A percentile compares a stretch with the other conserved stretches of the same genome.
Conservation (phyloP, 1,140 invertebrate species). For the Homalodisca vitripennis region DNA sequence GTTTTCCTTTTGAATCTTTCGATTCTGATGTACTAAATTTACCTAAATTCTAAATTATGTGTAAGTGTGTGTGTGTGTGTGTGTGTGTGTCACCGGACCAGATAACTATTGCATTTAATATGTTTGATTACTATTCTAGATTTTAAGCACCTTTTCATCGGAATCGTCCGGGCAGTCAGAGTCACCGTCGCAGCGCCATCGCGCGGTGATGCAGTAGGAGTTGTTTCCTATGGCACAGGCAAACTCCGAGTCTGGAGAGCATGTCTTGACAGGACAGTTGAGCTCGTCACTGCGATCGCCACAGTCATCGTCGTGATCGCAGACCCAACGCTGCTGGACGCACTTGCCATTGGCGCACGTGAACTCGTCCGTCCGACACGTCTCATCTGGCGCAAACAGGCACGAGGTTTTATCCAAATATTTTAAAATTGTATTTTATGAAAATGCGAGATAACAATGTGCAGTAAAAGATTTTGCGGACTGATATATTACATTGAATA, state of each 20-base stretch:
- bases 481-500: no score
- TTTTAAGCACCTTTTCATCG: constrained; percentile 65
- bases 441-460: background rate
- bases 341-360: constrained; percentile 87
- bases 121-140: background rate
- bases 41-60: no score
- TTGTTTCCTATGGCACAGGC: constrained; percentile 63
- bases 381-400: constrained; percentile 63
- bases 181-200: constrained; percentile 85
- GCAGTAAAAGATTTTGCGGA: no score
- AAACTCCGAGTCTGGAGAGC: constrained; percentile 65
- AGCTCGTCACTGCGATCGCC: constrained; percentile 78
- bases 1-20: no score
- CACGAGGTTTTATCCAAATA: constrained; percentile 17
- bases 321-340: constrained; percentile 83
- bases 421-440: background rate
- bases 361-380: constrained; percentile 84
- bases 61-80: no score
- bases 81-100: no score
- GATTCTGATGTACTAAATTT: no score
- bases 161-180: constrained; percentile 76
- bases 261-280: constrained; percentile 68
- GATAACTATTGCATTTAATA: no score
- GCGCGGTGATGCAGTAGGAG: constrained; percentile 64
- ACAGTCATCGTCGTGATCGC: constrained; percentile 87